A percentile compares a stretch with the other conserved stretches of the same genome.
phyloP scores from a whole-genome alignment of 2,797 vertebrate genomes.

The Sibirionetta formosa region DNA sequence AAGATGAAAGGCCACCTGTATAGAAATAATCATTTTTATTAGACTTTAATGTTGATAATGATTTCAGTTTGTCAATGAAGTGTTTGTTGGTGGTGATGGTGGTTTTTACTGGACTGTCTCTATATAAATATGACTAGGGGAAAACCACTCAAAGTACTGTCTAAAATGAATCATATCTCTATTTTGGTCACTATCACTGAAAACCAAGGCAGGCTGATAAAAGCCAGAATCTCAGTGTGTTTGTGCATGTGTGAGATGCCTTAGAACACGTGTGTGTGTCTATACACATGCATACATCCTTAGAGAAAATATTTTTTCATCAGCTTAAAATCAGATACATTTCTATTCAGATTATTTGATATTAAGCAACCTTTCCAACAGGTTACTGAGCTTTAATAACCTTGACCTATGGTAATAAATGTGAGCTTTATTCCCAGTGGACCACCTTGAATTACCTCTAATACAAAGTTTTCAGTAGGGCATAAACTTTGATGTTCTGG shows the following conservation, averaged over 20 bases:
- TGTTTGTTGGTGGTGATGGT: background rate
- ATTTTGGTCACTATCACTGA: background rate
- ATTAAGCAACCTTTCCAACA: background rate
- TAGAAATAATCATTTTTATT: background rate
- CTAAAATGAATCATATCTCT: background rate
- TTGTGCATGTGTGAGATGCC: background rate
- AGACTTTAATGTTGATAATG: background rate
- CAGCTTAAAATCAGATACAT: background rate
- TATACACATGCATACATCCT: background rate
- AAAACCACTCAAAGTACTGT: background rate
- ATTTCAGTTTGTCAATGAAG: background rate
- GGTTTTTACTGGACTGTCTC: background rate
- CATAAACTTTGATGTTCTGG: conserved; percentile 25
- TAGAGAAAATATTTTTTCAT: background rate
- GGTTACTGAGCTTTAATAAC: background rate
- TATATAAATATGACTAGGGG: background rate
- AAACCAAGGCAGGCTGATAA: background rate
- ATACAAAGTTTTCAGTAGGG: background rate
- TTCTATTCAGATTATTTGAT: background rate
- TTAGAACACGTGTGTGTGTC: background rate
- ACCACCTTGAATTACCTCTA: conserved; percentile 23
- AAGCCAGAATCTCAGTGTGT: background rate
- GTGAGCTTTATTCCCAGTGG: background rate
- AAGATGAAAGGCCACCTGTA: background rate
- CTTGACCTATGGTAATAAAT: background rate